Conservation (phyloP, 2,113 vertebrate species). For the Malurus alboscapulatus region DNA sequence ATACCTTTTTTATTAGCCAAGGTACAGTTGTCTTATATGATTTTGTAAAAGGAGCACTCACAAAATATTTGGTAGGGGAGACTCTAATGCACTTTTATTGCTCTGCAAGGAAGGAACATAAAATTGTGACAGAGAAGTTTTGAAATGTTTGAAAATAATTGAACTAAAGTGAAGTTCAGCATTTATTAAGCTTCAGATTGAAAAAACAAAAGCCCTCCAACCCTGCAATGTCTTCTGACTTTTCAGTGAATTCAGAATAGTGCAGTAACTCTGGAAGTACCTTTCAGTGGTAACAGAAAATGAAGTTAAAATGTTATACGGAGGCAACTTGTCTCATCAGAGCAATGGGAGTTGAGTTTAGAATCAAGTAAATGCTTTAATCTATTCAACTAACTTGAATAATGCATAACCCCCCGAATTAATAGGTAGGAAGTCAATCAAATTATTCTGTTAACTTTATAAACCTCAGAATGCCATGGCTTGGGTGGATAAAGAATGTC, state of each 20-base stretch:
- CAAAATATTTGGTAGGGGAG: not conserved
- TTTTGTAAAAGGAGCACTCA: not conserved
- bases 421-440: slow-evolving; percentile 64
- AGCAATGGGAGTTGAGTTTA: slow-evolving; percentile 28
- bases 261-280: not conserved
- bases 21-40: not conserved
- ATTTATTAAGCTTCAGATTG: slow-evolving; percentile 37
- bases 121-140: slow-evolving; percentile 45
- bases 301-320: not conserved
- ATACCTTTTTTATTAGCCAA: not conserved
- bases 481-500: slow-evolving; percentile 49
- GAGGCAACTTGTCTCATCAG: not conserved
- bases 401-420: slow-evolving; percentile 49
- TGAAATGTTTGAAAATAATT: slow-evolving; percentile 57
- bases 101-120: slow-evolving; percentile 16
- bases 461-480: slow-evolving; percentile 25
- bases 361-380: slow-evolving; percentile 45
- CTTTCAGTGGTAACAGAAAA: slow-evolving; percentile 14
- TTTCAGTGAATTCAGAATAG: slow-evolving; percentile 25
- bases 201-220: not conserved
- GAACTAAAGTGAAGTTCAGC: slow-evolving; percentile 50
- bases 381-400: slow-evolving; percentile 57
- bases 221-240: not conserved
- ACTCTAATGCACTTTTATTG: not conserved
- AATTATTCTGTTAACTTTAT: slow-evolving; percentile 55